phyloP scores from a whole-genome alignment of 1,140 invertebrate genomes.

The Batillaria attramentaria region DNA sequence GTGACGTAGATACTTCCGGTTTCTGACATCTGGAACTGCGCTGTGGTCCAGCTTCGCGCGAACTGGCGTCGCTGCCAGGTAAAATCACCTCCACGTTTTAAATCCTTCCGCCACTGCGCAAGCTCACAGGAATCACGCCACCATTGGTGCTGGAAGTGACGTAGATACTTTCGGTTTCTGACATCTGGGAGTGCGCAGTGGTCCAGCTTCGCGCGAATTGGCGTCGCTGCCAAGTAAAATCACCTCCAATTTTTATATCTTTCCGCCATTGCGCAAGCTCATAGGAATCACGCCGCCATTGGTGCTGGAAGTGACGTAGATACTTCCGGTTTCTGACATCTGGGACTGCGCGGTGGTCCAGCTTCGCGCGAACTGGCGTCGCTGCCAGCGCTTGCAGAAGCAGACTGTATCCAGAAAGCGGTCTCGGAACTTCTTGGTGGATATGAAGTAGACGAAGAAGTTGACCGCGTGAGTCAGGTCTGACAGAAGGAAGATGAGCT shows the following conservation, averaged over 20 bases:
- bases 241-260: constrained; percentile 24
- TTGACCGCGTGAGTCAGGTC: constrained; percentile 61
- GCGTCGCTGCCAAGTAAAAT: constrained; percentile 26
- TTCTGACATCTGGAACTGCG: constrained; percentile 24
- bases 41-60: not conserved
- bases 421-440: constrained; percentile 55
- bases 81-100: too few relatives aligned
- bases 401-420: constrained; percentile 51
- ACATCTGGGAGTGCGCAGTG: not conserved
- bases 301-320: constrained; percentile 28
- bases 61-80: too few relatives aligned
- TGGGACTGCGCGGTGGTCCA: constrained; percentile 15
- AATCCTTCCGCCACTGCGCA: not conserved
- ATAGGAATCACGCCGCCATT: constrained; percentile 24
- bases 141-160: not conserved
- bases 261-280: constrained; percentile 11
- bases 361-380: constrained; percentile 18
- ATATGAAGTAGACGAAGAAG: constrained; percentile 63
- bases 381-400: constrained; percentile 30
- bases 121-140: not conserved
- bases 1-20: constrained; percentile 32
- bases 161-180: not conserved
- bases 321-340: constrained; percentile 26
- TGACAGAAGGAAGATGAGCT: constrained; percentile 53
- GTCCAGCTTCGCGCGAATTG: not conserved